Evolutionary conservation across 2,113 vertebrate genomes (phyloP).

Genomic region (Gasterosteus aculeatus): DNA sequence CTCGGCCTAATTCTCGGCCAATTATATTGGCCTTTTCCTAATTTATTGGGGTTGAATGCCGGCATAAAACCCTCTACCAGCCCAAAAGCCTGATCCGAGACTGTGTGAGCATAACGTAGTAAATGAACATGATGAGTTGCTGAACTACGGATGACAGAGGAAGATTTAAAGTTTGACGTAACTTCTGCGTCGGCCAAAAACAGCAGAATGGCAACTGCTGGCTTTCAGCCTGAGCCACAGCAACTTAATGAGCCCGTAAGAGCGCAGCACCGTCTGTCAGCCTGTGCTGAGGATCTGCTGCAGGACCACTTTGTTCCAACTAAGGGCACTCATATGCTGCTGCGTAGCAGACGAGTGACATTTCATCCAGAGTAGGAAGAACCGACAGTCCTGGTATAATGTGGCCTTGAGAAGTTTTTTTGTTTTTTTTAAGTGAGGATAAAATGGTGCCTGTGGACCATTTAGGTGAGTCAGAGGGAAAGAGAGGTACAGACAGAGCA

Average conservation of each 20-base stretch:
- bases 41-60: too few relatives aligned
- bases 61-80: neutral
- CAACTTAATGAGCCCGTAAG: neutral
- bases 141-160: too few relatives aligned
- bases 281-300: constrained; percentile 4
- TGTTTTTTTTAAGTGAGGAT: neutral
- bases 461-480: neutral
- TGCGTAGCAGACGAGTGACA: constrained; percentile 2
- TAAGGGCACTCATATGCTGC: constrained; percentile 8
- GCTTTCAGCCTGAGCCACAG: neutral
- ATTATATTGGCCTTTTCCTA: neutral
- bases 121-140: too few relatives aligned
- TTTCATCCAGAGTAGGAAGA: constrained; percentile 17
- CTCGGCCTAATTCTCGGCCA: neutral
- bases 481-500: neutral
- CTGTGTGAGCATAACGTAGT: neutral
- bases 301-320: neutral
- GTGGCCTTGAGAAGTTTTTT: neutral
- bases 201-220: neutral
- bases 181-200: neutral
- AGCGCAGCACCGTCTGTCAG: neutral
- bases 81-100: neutral
- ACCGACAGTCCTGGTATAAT: constrained; percentile 24
- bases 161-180: neutral
- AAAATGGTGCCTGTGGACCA: constrained; percentile 15